Conservation (phyloP, 2,797 vertebrate genomes). For the Ibycter americanus region DNA sequence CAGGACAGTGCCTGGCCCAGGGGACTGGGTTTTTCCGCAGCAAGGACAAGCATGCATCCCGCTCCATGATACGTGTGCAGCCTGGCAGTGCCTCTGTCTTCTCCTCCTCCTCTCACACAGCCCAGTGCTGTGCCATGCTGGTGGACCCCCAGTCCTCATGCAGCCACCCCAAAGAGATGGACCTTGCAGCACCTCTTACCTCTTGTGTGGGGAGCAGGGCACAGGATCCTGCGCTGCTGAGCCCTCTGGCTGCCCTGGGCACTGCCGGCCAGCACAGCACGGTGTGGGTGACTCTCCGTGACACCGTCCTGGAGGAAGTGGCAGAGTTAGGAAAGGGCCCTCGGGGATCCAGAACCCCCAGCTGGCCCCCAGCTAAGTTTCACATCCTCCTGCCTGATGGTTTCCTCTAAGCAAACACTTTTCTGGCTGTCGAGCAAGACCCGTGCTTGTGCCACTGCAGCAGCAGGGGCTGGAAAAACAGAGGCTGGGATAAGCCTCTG, state of each 20-base stretch:
- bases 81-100: background rate
- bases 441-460: background rate
- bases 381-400: background rate
- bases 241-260: background rate
- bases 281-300: fast-evolving
- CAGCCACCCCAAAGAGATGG: background rate
- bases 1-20: background rate
- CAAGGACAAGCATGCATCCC: fast-evolving
- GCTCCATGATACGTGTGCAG: background rate
- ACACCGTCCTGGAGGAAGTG: background rate
- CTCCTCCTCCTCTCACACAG: background rate
- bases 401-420: background rate
- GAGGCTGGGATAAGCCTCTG: background rate
- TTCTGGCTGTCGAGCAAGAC: fast-evolving
- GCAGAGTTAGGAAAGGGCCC: background rate
- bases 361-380: background rate
- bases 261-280: background rate
- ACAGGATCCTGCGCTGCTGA: background rate
- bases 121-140: background rate
- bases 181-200: constrained; percentile 23
- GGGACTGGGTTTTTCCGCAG: background rate
- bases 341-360: background rate
- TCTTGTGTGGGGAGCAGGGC: background rate
- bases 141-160: background rate
- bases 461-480: background rate